A percentile compares a stretch with the other conserved stretches of the same genome.
Conservation (phyloP, 2,797 vertebrate species). For the Ceryle rudis region DNA sequence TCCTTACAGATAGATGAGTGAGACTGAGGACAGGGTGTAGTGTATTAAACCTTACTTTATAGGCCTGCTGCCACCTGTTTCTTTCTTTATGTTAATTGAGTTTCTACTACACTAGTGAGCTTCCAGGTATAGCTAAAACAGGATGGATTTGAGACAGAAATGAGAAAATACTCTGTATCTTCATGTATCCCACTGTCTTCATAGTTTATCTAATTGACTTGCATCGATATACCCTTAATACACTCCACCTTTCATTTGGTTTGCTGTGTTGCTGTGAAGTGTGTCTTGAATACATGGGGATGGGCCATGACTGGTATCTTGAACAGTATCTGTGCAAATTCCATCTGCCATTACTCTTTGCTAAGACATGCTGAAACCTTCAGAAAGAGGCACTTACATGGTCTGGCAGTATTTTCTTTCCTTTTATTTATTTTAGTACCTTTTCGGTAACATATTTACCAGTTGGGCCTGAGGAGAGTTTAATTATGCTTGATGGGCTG, state of each 20-base stretch:
- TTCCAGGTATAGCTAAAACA: not conserved
- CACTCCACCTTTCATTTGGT: not conserved
- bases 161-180: not conserved
- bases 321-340: not conserved
- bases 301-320: not conserved
- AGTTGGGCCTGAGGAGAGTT: not conserved
- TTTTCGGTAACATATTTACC: not conserved
- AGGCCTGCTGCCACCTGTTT: not conserved
- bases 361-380: not conserved
- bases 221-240: not conserved
- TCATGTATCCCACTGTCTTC: not conserved
- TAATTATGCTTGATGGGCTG: not conserved
- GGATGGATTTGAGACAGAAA: not conserved
- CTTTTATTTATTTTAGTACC: not conserved
- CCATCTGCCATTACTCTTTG: not conserved
- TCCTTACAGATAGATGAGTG: not conserved
- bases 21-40: not conserved
- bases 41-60: not conserved
- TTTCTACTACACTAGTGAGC: not conserved
- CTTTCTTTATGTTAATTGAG: not conserved
- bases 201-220: not conserved
- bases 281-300: not conserved
- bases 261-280: not conserved
- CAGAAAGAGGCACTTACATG: not conserved
- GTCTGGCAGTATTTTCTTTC: not conserved